Base-by-base conservation (phyloP, 2,888 invertebrate genomes). In the Drosophila pseudotakahashii region DNA sequence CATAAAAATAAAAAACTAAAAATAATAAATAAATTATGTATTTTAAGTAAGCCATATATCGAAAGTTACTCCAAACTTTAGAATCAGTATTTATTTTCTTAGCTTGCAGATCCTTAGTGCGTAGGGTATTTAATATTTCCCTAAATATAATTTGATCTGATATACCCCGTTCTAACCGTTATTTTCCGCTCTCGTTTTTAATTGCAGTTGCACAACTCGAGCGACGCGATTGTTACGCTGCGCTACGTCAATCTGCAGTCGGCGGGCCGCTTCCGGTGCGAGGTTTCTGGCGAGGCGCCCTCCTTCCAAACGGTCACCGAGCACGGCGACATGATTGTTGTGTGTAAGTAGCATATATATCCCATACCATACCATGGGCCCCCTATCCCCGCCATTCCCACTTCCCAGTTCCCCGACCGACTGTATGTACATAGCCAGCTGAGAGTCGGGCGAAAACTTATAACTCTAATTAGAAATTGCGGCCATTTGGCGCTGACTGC, bases 261-360 rank as follows among this genome's bases (percentile, higher is more conserved):
- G 73, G 93, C 94, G 47, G 95, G 95, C 54, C 92, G 94, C 69
- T 95, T 95, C 92, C 93, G 94, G 73, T 95, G 95, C 90, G 95
- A 95, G 90, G 95, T 95, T 77, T 95, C 95, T 61, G 95, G 94
- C 42, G 95, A 95, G 89, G 95, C 95, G 50, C 95, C 95, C 50
- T 94, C 94, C 74, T 95, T 95, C 90, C 94, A 95, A 90, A 95
- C 95, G 59, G 94, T 95, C 78, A 94, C 94, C 48, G 94, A 94
- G 87, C 94, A 94, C 85, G 94, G 94, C 76, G 94, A 94, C 85
- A 95, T 95, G 94, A 93, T 93, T 81, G 95, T 95, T 86, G 95
- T 95, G 68, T 95, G 95, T 95, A 92, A 94, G 94, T 94, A 89
- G 77, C 48, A 44, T 44, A 14, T 55, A 47, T 53, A 64, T 32